Base-by-base conservation (phyloP, 1,140 invertebrate genomes). In the Papilio aristodemus region DNA sequence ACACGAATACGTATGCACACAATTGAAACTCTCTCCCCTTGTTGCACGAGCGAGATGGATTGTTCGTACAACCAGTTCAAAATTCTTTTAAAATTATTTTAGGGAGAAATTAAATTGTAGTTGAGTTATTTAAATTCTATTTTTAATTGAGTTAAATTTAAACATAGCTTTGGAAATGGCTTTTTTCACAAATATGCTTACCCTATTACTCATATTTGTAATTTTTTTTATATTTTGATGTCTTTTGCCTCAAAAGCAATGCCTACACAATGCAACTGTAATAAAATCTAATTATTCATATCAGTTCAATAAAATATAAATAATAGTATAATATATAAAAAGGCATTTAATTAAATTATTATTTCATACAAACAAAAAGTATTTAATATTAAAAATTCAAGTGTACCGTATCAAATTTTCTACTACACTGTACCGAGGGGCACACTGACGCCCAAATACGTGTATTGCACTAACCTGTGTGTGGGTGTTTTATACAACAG, bases 401-500 rank as follows among this genome's bases (percentile, higher is more conserved):
- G 10, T 41, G 64, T 62, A 67, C 54, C 36, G 36, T 62, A 50
- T 22, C 9, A 9, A 25, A 10, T 66, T 66, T 14, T 32, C 41
- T 5, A 32, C 41, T 11, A 39, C 19, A 0, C 63, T 72, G 71
- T 72, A 72, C 70, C n/a, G 50, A 64, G 57, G 37, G 37, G 74
- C 75, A 71, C 68, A 81, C 81, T 75, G 41, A 67, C 74, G 57
- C 67, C 67, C 54, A 43, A 69, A 66, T 72, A 71, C 77, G 70
- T 80, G 68, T 71, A 77, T 69, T 78, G 69, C 32, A 78, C 74
- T 83, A 70, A 79, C 72, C 59, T 76, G 82, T 88, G 87, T 91
- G 86, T 89, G 84, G 79, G 85, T 85, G 82, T 86, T 86, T 85
- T 89, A 88, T 89, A 86, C 88, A 79, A 88, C 86, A 89, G 89